phyloP scores from a whole-genome alignment of 2,888 invertebrate genomes.

The Leistus spinibarbis region DNA sequence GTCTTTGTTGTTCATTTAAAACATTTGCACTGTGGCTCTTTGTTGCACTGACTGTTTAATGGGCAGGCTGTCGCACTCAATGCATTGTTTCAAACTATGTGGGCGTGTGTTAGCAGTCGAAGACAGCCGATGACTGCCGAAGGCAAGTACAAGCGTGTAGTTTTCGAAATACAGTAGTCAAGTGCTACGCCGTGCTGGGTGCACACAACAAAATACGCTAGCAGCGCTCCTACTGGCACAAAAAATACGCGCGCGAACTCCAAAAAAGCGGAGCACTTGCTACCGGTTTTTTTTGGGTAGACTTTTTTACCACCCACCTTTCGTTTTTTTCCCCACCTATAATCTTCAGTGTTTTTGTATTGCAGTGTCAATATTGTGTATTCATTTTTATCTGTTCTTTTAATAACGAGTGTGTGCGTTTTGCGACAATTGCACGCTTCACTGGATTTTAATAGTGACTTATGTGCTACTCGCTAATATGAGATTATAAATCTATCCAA shows the following conservation, averaged over 20 bases:
- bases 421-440: too few species aligned
- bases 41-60: neutral
- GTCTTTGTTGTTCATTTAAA: conserved; percentile 25
- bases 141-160: conserved; percentile 22
- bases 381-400: neutral
- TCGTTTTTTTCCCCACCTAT: neutral
- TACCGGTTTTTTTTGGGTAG: conserved; percentile 15
- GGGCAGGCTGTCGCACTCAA: neutral
- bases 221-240: neutral
- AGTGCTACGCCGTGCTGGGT: conserved; percentile 13
- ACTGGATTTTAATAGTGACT: too few species aligned
- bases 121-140: conserved; percentile 11
- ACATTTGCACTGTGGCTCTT: conserved; percentile 5
- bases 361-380: neutral
- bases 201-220: neutral
- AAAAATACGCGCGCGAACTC: conserved; percentile 35
- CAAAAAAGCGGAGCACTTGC: conserved; percentile 22
- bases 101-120: conserved; percentile 23
- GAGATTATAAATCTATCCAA: too few species aligned
- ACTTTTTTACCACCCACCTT: conserved; percentile 26
- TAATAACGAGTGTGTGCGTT: too few species aligned
- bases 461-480: too few species aligned
- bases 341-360: neutral
- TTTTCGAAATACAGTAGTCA: conserved; percentile 26
- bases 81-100: conserved; percentile 35